Evolutionary conservation across 2,888 invertebrate genomes (phyloP), one percentile per base, ranked within the genome.

Genomic region (Coenonympha glycerion): DNA sequence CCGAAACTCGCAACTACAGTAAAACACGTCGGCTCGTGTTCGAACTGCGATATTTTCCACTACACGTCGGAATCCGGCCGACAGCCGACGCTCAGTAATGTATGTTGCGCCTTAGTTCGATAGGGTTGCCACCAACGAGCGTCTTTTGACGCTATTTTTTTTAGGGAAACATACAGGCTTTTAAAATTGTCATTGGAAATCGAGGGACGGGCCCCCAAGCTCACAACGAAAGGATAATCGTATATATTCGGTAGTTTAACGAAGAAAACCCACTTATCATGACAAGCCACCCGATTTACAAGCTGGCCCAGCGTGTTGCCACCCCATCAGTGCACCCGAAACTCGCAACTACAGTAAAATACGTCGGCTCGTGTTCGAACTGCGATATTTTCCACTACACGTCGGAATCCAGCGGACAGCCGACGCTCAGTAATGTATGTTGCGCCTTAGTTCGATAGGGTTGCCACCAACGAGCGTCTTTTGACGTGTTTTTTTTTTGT

Each of bases 1-100:
- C 44, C 30, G n/a, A 15, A 9, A 13, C 13, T 31, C 28, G 22
- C 31, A 31, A 31, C 31, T 22, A 31, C 13, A 19, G 31, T 16
- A 18, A 19, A 11, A 22, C n/a, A 44, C 31, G 44, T 44, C 31
- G 21, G 31, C 9, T 21, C 13, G 31, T 15, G 31, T 44, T 44
- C 44, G 22, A 44, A 44, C 13, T 31, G 28, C 22, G 15, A 44
- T 44, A 44, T 44, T 44, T 44, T 44, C 44, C 44, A 44, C 44
- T 22, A 19, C 15, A 21, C 19, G 15, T 21, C 30, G 31, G 22
- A 44, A 31, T 30, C 21, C 30, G 9, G 15, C 30, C 15, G 19
- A 30, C 30, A 42, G 21, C 30, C 30, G 28, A 8, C 28, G 31
- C 21, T 21, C 31, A 15, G 21, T 44, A 31, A 44, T 31, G 9